These are phyloP conservation scores for Linnaemya tessellans DNA, from an alignment of 2,888 invertebrate species.

Conservation along the genomic window DNA sequence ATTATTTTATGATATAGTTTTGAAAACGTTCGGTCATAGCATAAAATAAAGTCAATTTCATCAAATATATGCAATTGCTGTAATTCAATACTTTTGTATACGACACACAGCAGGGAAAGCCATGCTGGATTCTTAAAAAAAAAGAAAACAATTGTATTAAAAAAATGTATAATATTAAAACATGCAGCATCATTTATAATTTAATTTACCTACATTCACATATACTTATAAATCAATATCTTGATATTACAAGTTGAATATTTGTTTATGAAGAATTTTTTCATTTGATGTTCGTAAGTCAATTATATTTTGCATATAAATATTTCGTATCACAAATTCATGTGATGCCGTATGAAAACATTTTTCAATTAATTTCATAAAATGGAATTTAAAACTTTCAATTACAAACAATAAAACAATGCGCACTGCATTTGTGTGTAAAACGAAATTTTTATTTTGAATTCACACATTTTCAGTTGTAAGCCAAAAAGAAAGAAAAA, in stretches of 20 bases:
- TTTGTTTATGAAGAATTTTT: conserved; percentile 16
- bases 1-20: too few relatives aligned
- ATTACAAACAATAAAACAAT: conserved; percentile 38
- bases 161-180: too few relatives aligned
- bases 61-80: too few relatives aligned
- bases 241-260: background rate
- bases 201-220: background rate
- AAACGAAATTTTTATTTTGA: conserved; percentile 30
- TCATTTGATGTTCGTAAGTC: conserved; percentile 7
- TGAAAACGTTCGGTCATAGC: too few relatives aligned
- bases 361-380: conserved; percentile 51
- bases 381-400: conserved; percentile 49
- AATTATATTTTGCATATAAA: conserved; percentile 38
- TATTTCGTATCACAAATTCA: conserved; percentile 1
- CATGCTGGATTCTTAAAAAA: too few relatives aligned
- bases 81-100: too few relatives aligned
- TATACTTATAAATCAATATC: background rate
- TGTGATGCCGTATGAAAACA: conserved; percentile 11
- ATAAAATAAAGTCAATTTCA: too few relatives aligned
- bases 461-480: conserved; percentile 61
- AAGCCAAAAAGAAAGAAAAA: background rate
- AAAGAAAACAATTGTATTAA: too few relatives aligned
- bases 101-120: too few relatives aligned
- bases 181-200: too few relatives aligned
- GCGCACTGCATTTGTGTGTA: conserved; percentile 18